phyloP scores from a whole-genome alignment of 2,113 vertebrate genomes.

The Scomber japonicus region DNA sequence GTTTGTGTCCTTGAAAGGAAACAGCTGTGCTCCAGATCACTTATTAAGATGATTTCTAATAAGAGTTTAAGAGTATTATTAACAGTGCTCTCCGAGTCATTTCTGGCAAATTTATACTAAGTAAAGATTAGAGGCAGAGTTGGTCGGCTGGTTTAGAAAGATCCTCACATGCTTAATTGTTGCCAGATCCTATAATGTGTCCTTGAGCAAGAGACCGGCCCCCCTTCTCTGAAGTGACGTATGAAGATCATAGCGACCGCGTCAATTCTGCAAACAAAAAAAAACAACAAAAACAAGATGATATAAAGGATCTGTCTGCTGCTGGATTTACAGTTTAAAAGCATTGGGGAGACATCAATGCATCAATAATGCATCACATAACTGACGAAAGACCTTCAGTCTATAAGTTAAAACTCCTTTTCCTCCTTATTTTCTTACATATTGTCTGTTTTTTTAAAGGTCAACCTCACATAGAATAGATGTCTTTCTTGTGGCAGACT shows the following conservation, averaged over 20 bases:
- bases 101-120: slow-evolving; percentile 1
- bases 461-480: slow-evolving; percentile 4
- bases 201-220: slow-evolving; percentile 23
- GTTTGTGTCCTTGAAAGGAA: slow-evolving; percentile 51
- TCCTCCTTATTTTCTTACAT: not conserved
- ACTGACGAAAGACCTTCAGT: slow-evolving; percentile 5
- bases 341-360: not conserved
- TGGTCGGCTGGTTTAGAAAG: not conserved
- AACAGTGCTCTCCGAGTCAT: not conserved
- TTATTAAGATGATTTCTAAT: slow-evolving; percentile 23
- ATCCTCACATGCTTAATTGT: not conserved
- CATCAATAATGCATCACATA: not conserved
- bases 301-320: not conserved
- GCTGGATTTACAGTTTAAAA: slow-evolving; percentile 43
- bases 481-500: not conserved
- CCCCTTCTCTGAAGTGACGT: not conserved
- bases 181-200: not conserved
- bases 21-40: not conserved
- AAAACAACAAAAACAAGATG: not conserved
- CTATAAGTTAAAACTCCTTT: slow-evolving; percentile 20
- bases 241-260: slow-evolving; percentile 6
- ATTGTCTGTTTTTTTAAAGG: slow-evolving; percentile 13
- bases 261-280: too few species aligned
- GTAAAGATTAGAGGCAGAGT: slow-evolving; percentile 3
- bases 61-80: slow-evolving; percentile 15